Conservation (phyloP, 2,113 vertebrate species). For the Hyperoodon ampullatus region DNA sequence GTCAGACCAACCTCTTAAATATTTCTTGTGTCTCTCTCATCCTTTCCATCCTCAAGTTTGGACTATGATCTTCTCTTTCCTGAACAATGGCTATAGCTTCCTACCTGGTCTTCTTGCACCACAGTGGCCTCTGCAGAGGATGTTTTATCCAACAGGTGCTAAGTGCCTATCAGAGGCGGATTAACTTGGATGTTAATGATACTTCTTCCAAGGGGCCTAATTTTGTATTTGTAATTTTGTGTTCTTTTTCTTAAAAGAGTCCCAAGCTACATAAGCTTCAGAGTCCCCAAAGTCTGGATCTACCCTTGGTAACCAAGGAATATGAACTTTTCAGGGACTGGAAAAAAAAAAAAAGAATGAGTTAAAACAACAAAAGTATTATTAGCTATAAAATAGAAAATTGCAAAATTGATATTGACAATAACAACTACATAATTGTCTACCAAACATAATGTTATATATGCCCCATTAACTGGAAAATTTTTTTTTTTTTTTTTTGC, state of each 20-base stretch:
- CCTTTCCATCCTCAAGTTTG: not conserved
- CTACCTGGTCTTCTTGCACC: not conserved
- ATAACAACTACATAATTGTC: not conserved
- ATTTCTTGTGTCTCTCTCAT: not conserved
- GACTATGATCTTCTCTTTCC: not conserved
- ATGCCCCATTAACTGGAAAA: not conserved
- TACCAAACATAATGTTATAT: not conserved
- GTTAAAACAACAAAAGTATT: not conserved
- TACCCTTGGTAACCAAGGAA: not conserved
- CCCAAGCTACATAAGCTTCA: not conserved
- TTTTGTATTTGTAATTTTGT: not conserved
- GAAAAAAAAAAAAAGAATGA: not conserved
- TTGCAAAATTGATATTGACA: not conserved
- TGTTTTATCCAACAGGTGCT: not conserved
- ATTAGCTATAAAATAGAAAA: not conserved
- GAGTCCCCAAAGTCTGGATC: not conserved
- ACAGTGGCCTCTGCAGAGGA: not conserved
- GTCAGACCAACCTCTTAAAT: not conserved
- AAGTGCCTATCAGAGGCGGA: not conserved
- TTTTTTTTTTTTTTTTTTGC: no score
- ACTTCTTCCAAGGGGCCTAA: not conserved
- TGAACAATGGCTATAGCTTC: not conserved
- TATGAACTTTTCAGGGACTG: not conserved
- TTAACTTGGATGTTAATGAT: not conserved
- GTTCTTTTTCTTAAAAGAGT: not conserved